A percentile compares a stretch with the other conserved stretches of the same genome.
Evolutionary conservation across 2,113 vertebrate genomes (phyloP).

Genomic region (Alosa alosa): DNA sequence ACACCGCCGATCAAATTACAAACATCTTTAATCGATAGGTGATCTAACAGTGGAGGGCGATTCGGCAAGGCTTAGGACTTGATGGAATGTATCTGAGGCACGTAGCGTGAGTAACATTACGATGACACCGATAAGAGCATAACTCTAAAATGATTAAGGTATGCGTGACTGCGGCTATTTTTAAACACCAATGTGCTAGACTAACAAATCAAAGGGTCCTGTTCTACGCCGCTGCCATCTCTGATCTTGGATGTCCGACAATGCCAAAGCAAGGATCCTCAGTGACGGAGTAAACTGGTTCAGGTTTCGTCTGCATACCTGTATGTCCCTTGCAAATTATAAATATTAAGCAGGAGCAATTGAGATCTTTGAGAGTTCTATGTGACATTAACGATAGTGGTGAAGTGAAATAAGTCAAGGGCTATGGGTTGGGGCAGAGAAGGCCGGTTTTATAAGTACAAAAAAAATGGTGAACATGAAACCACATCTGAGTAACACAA

Average conservation of each 20-base stretch:
- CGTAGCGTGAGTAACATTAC: slow-evolving; percentile 48
- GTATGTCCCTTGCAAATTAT: not conserved
- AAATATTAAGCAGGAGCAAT: not conserved
- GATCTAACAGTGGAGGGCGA: not conserved
- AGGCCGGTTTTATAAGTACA: not conserved
- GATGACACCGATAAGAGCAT: slow-evolving; percentile 63
- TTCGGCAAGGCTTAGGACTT: not conserved
- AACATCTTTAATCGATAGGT: not conserved
- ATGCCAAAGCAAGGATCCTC: not conserved
- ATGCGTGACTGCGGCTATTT: slow-evolving; percentile 64
- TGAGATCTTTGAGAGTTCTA: not conserved
- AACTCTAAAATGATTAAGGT: slow-evolving; percentile 61
- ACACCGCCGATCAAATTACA: not conserved
- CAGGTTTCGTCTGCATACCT: not conserved
- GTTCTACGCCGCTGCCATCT: not conserved
- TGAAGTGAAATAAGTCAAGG: not conserved
- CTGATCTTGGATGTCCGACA: not conserved
- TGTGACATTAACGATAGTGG: not conserved
- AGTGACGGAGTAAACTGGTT: not conserved
- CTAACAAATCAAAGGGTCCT: slow-evolving; percentile 46
- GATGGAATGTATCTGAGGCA: slow-evolving; percentile 14
- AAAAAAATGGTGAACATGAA: not conserved
- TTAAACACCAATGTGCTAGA: slow-evolving; percentile 60
- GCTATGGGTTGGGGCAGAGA: not conserved
- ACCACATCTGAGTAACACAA: not conserved